phyloP scores from a whole-genome alignment of 2,888 invertebrate genomes.

The Monochamus alternatus region DNA sequence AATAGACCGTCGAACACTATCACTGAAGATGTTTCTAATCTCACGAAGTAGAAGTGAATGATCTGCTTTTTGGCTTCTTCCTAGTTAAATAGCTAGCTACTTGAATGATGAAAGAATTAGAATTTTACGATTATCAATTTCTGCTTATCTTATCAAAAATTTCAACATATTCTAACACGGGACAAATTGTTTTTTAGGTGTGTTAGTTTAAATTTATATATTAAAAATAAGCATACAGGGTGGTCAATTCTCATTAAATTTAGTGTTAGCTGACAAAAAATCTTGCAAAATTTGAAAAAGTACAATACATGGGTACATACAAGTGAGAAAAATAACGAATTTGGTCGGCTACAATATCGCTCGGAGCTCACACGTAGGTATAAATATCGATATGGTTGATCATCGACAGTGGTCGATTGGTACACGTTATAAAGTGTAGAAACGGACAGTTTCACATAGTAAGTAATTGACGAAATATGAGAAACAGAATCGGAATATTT shows the following conservation, averaged over 20 bases:
- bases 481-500: no score
- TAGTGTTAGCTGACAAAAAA: no score
- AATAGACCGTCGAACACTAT: slow-evolving; percentile 15
- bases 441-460: no score
- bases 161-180: not conserved
- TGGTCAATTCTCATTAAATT: not conserved
- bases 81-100: slow-evolving; percentile 43
- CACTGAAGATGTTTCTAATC: slow-evolving; percentile 20
- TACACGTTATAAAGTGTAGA: no score
- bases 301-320: no score
- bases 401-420: no score
- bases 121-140: slow-evolving; percentile 26
- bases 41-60: slow-evolving; percentile 19
- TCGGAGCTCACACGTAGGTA: no score
- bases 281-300: no score
- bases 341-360: no score
- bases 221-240: not conserved
- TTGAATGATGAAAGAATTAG: slow-evolving; percentile 50
- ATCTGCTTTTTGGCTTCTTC: slow-evolving; percentile 22
- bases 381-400: no score
- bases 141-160: not conserved
- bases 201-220: not conserved
- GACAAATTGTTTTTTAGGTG: not conserved
- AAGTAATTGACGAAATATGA: no score
- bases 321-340: no score